Base-by-base conservation (phyloP, 2,888 invertebrate genomes). In the Pristionchus arcanus region DNA sequence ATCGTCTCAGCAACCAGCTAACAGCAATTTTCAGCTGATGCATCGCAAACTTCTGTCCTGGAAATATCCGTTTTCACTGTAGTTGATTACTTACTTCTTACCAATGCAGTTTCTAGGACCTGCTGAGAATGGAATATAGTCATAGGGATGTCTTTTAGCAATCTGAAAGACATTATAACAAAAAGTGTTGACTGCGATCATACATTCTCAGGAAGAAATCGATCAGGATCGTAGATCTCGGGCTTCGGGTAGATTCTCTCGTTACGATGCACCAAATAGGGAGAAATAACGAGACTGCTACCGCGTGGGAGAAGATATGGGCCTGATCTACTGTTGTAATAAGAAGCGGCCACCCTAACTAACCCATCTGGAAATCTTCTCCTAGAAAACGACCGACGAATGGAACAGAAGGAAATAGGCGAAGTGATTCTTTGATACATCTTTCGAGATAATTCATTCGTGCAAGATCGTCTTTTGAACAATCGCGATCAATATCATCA, bases 341-440 rank as follows among this genome's bases (percentile, higher is more conserved):
- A 15, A 2, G 42, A 77, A 13, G 49, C 49, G 2, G 4, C 5
- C 21, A 19, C 31, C 2, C 4, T 5, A 4, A 53, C 86, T 31
- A 28, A 89, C 91, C 91, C 28, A 93, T 90, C 42, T 84, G 71
- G 55, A 92, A 37, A 31, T 92, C 93, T 21, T 92, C 89, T 59
- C 91, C 90, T 9, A 93, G 88, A 21, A 87, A 74, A 66, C 93
- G 74, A 25, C 91, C 91, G 2, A 92, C 74, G 19, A 91, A 68
- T 21, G 93, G 93, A 49, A 93, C 93, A 1, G 93, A 92, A n/a
- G 92, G 90, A 55, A 91, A 91, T 28, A 93, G 89, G 28, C 93
- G 81, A 49, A 92, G 87, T 0, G 92, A 84, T 89, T 93, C 93
- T 77, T 93, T 93, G 89, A 93, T 91, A 83, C 93, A 91, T 74